A percentile compares a stretch with the other conserved stretches of the same genome.
These are phyloP conservation scores for Drosophila lini DNA, from an alignment of 1,140 invertebrate genomes.

Conservation along the genomic window DNA sequence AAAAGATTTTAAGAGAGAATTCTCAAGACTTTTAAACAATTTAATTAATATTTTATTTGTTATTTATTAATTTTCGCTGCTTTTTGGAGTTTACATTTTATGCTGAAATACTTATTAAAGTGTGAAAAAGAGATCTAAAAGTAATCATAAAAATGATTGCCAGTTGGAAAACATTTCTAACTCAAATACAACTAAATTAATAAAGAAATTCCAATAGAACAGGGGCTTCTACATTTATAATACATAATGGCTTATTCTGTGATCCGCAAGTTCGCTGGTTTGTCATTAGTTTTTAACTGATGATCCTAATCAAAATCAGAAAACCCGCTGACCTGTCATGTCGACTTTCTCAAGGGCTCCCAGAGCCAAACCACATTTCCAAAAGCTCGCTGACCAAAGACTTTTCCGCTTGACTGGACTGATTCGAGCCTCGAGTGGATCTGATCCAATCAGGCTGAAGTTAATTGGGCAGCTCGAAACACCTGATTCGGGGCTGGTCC, in stretches of 20 bases:
- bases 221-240: neutral
- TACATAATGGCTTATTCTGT: neutral
- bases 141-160: neutral
- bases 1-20: neutral
- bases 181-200: neutral
- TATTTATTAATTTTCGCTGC: neutral
- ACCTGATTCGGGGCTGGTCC: constrained; percentile 51
- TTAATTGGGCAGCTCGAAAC: constrained; percentile 64
- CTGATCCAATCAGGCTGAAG: constrained; percentile 49
- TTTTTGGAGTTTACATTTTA: neutral
- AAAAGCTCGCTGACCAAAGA: constrained; percentile 46
- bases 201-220: no score
- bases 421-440: constrained; percentile 48
- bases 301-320: constrained; percentile 4
- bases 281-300: neutral
- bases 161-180: neutral
- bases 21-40: neutral
- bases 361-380: constrained; percentile 19
- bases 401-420: constrained; percentile 51
- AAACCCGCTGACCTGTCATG: constrained; percentile 24
- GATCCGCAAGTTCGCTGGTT: neutral
- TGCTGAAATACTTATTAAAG: neutral
- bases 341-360: constrained; percentile 10
- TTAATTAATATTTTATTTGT: neutral
- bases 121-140: neutral